A percentile compares a stretch with the other conserved stretches of the same genome.
Conservation (phyloP, 2,888 invertebrate species). For the Tortrix viridana region DNA sequence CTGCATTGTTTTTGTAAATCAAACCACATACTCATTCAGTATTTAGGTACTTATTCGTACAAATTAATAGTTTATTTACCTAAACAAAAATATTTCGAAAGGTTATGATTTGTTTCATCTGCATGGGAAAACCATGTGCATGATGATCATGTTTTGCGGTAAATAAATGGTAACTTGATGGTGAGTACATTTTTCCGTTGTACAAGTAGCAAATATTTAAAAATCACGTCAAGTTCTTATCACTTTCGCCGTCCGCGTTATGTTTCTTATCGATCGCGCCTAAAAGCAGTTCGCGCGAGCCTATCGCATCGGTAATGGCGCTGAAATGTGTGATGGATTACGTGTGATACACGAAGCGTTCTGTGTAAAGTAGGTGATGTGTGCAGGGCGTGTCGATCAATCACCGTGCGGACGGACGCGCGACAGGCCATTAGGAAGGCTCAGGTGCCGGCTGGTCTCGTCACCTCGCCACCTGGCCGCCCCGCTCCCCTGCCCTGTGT, state of each 20-base stretch:
- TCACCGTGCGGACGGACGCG: constrained; percentile 76
- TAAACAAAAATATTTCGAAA: no score
- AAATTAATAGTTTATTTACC: no score
- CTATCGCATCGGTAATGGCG: constrained; percentile 39
- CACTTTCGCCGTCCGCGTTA: constrained; percentile 19
- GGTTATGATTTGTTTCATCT: no score
- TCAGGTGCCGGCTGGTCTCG: constrained; percentile 63
- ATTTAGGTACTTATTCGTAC: no score
- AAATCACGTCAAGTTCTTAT: constrained; percentile 9
- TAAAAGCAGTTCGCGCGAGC: constrained; percentile 35
- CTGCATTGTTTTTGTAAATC: no score
- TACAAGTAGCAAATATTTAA: no score
- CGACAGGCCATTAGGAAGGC: constrained; percentile 78
- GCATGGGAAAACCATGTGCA: no score
- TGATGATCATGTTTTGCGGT: no score
- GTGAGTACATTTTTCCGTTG: no score
- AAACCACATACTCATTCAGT: no score
- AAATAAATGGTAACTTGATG: no score
- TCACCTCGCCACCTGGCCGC: constrained; percentile 39
- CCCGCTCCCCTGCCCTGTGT: constrained; percentile 47
- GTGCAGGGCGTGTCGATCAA: constrained; percentile 77
- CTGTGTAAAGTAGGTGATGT: constrained; percentile 55
- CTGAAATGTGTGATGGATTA: constrained; percentile 70
- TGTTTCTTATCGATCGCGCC: constrained; percentile 29
- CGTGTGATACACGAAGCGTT: constrained; percentile 62